phyloP scores from a whole-genome alignment of 2,797 vertebrate genomes.

The Oreonectes daqikongensis region DNA sequence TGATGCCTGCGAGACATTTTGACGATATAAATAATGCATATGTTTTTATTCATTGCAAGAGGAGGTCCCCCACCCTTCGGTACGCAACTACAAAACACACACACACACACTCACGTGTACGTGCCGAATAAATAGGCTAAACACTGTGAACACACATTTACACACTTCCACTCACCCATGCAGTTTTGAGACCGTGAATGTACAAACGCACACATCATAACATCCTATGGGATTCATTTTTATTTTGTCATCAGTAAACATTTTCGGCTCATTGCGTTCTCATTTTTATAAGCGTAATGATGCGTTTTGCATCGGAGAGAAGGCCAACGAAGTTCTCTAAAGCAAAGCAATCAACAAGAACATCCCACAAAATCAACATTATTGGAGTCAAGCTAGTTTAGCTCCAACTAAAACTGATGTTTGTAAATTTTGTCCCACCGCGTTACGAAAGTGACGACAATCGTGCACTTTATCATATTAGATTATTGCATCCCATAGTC shows the following conservation, averaged over 20 bases:
- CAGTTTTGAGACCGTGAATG: not conserved
- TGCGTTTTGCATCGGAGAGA: slow-evolving; percentile 13
- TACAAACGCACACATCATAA: not conserved
- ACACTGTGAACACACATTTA: not conserved
- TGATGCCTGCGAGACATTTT: slow-evolving; percentile 39
- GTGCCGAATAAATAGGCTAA: slow-evolving; percentile 8
- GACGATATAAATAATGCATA: slow-evolving; percentile 57
- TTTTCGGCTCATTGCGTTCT: slow-evolving; percentile 9
- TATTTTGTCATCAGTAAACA: too few relatives aligned
- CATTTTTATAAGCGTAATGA: slow-evolving; percentile 14
- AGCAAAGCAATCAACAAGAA: not conserved
- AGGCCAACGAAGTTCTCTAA: not conserved
- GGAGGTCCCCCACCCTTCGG: slow-evolving; percentile 15
- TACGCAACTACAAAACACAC: not conserved
- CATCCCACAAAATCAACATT: not conserved
- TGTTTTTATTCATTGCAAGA: slow-evolving; percentile 48
- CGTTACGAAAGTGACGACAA: not conserved
- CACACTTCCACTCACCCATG: not conserved
- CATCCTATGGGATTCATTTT: not conserved
- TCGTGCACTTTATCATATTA: slow-evolving; percentile 24
- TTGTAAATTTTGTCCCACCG: not conserved
- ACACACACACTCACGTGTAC: not conserved
- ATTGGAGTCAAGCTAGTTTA: not conserved
- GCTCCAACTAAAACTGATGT: not conserved
- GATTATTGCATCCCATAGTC: slow-evolving; percentile 20